Evolutionary conservation across 2,888 invertebrate genomes (phyloP), one percentile per base, ranked within the genome.

Genomic region (Tenodera sinensis): DNA sequence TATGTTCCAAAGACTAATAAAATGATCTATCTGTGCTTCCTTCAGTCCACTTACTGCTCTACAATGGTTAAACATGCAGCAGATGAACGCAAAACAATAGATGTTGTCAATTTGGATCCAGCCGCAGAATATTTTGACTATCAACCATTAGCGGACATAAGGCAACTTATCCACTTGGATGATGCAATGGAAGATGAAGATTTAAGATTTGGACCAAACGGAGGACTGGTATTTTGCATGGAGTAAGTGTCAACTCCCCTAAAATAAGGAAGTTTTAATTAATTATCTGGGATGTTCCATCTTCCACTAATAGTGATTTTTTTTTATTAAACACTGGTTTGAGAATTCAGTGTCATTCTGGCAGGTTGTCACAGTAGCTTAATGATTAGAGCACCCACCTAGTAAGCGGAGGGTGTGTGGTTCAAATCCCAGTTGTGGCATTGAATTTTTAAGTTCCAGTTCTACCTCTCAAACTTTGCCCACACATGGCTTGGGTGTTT

Each of bases 171-270:
- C 91, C 97, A 97, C 90, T 94, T 99, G 0, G 98, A 99, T 90
- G 99, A 99, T 94, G 98, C 97, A 0, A 99, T 99, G 98, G 98
- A 99, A 92, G 98, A 99, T 93, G 97, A 98, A 91, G 97, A 98
- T 92, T 93, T 99, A 54, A 96, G 96, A 92, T 98, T 98, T 93
- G 99, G 99, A 0, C 99, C 99, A 0, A 99, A 99, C 93, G 99
- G 99, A 9, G 99, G 99, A 2, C 95, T 99, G 8, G 95, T 99
- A 0, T 99, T 98, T 93, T 99, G 99, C 93, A 96, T 99, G 93
- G 98, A 99, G 96, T 97, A 93, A 94, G 96, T 93, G 90, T 89
- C 85, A 12, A 9, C 12, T 42, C 2, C 12, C 12, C 12, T 6
- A 42, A 42, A 42, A 42, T 2, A 83, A 81, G 89, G 30, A 89